Conservation (phyloP, 2,888 invertebrate genomes). For the Stenichneumon culpator region DNA sequence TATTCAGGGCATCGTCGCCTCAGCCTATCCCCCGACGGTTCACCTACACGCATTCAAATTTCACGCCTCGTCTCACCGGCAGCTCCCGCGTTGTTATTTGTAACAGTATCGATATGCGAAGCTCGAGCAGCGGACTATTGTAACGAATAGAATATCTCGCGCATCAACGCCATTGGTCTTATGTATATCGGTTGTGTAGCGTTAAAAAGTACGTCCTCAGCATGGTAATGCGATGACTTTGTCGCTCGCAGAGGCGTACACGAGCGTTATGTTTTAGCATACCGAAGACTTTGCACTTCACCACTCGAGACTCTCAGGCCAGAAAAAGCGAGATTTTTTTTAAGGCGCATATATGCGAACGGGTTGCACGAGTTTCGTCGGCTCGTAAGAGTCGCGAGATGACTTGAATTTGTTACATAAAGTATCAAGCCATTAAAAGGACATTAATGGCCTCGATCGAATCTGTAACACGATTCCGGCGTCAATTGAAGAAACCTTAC, state of each 20-base stretch:
- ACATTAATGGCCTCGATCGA: slow-evolving; percentile 58
- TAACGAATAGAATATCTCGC: slow-evolving; percentile 54
- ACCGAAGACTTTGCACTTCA: slow-evolving; percentile 27
- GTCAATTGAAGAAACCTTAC: slow-evolving; percentile 63
- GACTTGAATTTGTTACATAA: slow-evolving; percentile 60
- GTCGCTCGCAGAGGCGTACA: slow-evolving; percentile 16
- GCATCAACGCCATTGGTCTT: slow-evolving; percentile 28
- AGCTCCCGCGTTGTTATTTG: background rate
- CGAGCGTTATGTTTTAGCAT: background rate
- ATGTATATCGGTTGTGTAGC: slow-evolving; percentile 21
- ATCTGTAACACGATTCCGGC: slow-evolving; percentile 63
- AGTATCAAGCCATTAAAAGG: slow-evolving; percentile 60
- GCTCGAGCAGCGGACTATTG: slow-evolving; percentile 48
- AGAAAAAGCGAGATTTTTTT: background rate
- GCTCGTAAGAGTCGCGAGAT: background rate
- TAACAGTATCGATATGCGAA: slow-evolving; percentile 18
- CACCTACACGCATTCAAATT: slow-evolving; percentile 40
- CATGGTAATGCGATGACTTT: slow-evolving; percentile 60
- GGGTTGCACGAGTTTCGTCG: slow-evolving; percentile 60
- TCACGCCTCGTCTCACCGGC: slow-evolving; percentile 3
- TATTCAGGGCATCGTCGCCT: slow-evolving; percentile 52
- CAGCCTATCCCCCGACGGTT: background rate
- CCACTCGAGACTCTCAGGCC: background rate
- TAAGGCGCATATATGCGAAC: slow-evolving; percentile 26
- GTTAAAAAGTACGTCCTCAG: slow-evolving; percentile 51